Percentiles rank a stretch among this genome's conserved stretches.
Conservation (phyloP, 2,888 invertebrate species). For the Agrochola lota region DNA sequence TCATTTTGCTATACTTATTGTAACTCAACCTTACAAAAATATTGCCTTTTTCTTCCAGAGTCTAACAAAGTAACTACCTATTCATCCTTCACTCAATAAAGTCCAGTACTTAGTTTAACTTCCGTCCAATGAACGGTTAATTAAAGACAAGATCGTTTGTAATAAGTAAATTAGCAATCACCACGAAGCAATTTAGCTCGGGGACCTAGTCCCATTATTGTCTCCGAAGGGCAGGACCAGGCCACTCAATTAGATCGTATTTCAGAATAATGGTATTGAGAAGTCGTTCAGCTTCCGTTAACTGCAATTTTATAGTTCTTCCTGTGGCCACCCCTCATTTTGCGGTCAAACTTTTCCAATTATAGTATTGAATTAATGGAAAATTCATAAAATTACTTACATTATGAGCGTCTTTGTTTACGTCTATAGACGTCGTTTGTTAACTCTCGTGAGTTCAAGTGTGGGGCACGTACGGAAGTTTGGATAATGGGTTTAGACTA, state of each 20-base stretch:
- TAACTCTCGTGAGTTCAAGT: conserved; percentile 48
- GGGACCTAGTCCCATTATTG: conserved; percentile 64
- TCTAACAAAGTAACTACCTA: background rate
- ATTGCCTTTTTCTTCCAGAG: background rate
- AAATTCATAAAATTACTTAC: conserved; percentile 77
- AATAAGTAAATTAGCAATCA: conserved; percentile 70
- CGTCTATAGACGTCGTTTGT: conserved; percentile 67
- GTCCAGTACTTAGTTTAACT: conserved; percentile 45
- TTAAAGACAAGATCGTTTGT: conserved; percentile 62
- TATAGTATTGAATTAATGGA: conserved; percentile 79
- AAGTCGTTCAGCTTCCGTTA: conserved; percentile 79
- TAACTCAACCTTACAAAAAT: background rate
- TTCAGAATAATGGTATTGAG: conserved; percentile 82
- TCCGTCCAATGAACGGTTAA: conserved; percentile 58
- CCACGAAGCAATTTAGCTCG: conserved; percentile 56
- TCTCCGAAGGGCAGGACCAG: conserved; percentile 64
- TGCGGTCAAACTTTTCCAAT: conserved; percentile 82
- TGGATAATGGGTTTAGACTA: conserved; percentile 41
- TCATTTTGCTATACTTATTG: background rate
- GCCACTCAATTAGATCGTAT: conserved; percentile 79
- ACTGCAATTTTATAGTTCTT: conserved; percentile 86
- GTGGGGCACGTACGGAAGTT: conserved; percentile 42
- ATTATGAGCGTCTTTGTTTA: conserved; percentile 71
- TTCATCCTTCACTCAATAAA: conserved; percentile 31
- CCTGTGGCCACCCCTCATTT: conserved; percentile 71